Evolutionary conservation across 2,797 vertebrate species (phyloP).

Genomic region (Scyliorhinus canicula): DNA sequence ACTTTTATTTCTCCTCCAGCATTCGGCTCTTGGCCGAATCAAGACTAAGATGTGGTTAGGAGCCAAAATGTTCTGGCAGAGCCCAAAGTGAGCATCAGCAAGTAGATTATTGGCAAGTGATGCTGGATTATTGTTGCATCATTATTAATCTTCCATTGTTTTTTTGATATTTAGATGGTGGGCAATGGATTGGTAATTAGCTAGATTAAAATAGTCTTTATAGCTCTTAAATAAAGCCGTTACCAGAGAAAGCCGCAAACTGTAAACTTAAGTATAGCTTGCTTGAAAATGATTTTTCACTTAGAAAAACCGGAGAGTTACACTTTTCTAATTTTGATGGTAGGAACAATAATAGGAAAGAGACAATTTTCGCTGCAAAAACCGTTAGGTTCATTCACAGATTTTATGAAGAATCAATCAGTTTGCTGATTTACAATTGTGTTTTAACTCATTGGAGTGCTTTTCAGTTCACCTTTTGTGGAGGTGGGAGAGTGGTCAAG

Average conservation of each 20-base stretch:
- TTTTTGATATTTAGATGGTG: not conserved
- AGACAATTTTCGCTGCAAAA: not conserved
- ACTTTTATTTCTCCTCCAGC: too few species aligned
- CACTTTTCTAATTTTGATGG: not conserved
- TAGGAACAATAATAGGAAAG: not conserved
- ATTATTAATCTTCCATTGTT: not conserved
- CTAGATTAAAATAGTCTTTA: not conserved
- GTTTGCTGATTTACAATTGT: not conserved
- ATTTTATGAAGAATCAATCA: not conserved
- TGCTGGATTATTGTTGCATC: not conserved
- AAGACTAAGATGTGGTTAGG: not conserved
- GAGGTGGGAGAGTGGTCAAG: not conserved
- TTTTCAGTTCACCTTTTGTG: not conserved
- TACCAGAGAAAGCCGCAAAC: not conserved
- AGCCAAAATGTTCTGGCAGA: not conserved
- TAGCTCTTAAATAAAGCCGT: not conserved
- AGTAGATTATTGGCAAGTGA: not conserved
- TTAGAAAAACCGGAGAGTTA: not conserved
- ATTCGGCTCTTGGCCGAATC: not conserved
- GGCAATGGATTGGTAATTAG: not conserved
- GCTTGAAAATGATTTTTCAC: not conserved
- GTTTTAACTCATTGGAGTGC: not conserved
- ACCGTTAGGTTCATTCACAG: not conserved
- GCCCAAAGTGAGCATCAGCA: not conserved
- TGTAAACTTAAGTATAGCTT: not conserved